Conservation (phyloP, 1,140 invertebrate species). For the Drosophila fuyamai region DNA sequence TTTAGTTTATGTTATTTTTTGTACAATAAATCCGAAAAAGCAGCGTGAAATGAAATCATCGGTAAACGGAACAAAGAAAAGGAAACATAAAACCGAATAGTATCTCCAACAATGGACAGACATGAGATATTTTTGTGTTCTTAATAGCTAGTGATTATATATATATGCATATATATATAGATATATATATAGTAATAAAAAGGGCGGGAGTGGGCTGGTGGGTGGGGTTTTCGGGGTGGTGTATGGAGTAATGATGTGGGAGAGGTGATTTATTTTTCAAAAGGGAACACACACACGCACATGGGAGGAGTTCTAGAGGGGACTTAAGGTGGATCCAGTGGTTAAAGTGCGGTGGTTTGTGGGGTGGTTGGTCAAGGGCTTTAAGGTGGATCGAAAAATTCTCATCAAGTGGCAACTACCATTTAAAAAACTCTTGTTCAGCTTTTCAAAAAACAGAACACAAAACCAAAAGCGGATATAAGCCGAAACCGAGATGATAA, state of each 20-base stretch:
- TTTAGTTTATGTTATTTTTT: conserved; percentile 44
- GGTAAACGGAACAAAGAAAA: conserved; percentile 82
- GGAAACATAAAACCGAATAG: conserved; percentile 76
- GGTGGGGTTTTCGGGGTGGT: not conserved
- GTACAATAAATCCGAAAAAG: conserved; percentile 84
- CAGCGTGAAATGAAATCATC: conserved; percentile 84
- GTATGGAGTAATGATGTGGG: conserved; percentile 22
- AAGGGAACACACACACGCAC: conserved; percentile 38
- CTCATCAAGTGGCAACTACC: conserved; percentile 39
- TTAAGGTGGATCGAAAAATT: conserved; percentile 9
- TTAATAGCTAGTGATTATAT: conserved; percentile 64
- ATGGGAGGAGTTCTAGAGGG: conserved; percentile 22
- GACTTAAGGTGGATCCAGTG: conserved; percentile 8
- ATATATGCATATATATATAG: conserved; percentile 15
- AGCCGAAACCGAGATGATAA: conserved; percentile 32
- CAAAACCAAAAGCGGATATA: conserved; percentile 43
- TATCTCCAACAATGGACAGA: conserved; percentile 73
- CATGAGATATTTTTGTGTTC: conserved; percentile 59
- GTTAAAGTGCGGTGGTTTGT: conserved; percentile 30
- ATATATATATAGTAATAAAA: conserved; percentile 20
- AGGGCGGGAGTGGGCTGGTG: not conserved
- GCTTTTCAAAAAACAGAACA: conserved; percentile 36
- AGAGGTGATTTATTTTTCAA: conserved; percentile 12
- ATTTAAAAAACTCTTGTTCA: conserved; percentile 30
- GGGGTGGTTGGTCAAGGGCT: conserved; percentile 15